A percentile compares a stretch with the other conserved stretches of the same genome.
phyloP scores from a whole-genome alignment of 2,888 invertebrate genomes.

The Xestoiulus laeticollis region DNA sequence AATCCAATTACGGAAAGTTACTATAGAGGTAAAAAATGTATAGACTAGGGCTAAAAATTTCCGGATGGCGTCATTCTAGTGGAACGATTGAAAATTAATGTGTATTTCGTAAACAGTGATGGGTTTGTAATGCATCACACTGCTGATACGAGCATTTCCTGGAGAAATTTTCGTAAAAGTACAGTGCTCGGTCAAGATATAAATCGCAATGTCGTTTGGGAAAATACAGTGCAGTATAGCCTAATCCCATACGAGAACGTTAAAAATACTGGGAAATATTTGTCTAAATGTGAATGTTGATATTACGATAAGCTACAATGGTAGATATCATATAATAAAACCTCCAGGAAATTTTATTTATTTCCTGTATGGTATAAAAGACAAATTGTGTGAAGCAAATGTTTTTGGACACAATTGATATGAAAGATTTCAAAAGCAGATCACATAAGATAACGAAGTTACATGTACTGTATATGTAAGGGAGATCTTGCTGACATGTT shows the following conservation, averaged over 20 bases:
- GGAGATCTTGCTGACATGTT: neutral
- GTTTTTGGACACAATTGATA: too few species aligned
- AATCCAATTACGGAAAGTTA: neutral
- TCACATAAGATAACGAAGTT: too few species aligned
- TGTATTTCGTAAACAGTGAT: neutral
- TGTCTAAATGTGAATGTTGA: neutral
- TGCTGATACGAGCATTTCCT: neutral
- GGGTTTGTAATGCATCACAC: neutral
- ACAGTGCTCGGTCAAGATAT: neutral
- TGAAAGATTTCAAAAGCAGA: too few species aligned
- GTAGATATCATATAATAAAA: too few species aligned
- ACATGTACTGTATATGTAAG: neutral
- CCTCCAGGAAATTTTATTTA: too few species aligned
- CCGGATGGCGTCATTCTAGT: neutral
- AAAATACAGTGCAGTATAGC: too few species aligned
- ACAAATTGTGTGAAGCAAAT: too few species aligned
- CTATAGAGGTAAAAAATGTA: neutral
- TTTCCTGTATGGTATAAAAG: too few species aligned
- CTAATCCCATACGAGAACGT: too few species aligned
- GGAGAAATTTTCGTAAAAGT: neutral
- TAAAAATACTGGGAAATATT: neutral
- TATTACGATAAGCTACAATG: neutral
- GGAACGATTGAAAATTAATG: neutral
- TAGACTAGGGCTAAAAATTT: neutral
- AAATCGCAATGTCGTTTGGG: neutral